Conservation (phyloP, 2,113 vertebrate genomes). For the Steatornis caripensis region DNA sequence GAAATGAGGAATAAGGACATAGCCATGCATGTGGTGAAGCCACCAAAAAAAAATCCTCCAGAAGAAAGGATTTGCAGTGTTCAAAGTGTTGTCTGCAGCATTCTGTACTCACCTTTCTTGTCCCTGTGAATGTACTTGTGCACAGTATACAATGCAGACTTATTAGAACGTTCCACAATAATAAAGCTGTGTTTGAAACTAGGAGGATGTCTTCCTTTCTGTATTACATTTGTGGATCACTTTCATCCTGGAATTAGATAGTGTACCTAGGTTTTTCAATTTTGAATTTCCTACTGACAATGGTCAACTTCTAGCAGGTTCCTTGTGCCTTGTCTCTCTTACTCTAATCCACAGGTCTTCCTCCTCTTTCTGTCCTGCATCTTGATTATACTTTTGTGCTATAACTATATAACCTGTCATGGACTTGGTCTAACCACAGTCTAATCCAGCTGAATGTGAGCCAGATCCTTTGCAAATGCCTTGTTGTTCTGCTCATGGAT, state of each 20-base stretch:
- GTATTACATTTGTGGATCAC: background rate
- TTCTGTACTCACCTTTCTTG: background rate
- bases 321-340: background rate
- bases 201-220: background rate
- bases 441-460: rapidly evolving
- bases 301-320: background rate
- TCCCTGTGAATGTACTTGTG: background rate
- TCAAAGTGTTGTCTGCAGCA: background rate
- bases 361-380: background rate
- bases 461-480: background rate
- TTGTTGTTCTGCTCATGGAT: background rate
- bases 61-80: background rate
- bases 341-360: background rate
- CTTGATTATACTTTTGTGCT: background rate
- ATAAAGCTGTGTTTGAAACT: background rate
- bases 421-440: background rate
- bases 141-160: background rate
- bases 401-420: background rate
- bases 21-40: background rate
- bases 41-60: background rate
- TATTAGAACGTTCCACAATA: background rate
- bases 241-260: background rate
- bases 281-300: background rate
- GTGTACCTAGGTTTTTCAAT: background rate
- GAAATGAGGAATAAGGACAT: background rate